phyloP scores from a whole-genome alignment of 1,140 invertebrate genomes.

The Penaeus indicus region DNA sequence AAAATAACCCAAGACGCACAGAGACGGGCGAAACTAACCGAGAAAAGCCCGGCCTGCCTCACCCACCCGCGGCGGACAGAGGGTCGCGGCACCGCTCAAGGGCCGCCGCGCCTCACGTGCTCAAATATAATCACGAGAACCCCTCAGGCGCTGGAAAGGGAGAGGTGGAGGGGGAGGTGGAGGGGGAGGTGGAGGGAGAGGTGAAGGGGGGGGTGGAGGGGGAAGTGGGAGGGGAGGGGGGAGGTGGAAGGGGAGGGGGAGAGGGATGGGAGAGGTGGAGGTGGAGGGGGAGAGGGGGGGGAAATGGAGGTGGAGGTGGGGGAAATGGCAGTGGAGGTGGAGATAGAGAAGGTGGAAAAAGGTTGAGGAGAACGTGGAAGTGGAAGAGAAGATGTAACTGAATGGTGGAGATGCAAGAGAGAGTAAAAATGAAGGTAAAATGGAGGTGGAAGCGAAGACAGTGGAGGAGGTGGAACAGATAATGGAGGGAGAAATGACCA shows the following conservation, averaged over 20 bases:
- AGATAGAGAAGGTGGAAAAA: not conserved
- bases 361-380: not conserved
- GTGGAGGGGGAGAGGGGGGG: not conserved
- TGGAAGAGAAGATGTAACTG: too few species aligned
- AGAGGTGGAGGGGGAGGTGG: not conserved
- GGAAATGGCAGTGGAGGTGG: too few species aligned
- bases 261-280: not conserved
- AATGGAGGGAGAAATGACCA: not conserved
- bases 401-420: not conserved
- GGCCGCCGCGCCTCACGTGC: too few species aligned
- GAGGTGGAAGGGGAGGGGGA: not conserved
- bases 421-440: too few species aligned
- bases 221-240: not conserved
- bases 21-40: not conserved
- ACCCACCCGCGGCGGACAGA: too few species aligned
- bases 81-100: too few species aligned
- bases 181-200: not conserved
- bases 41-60: too few species aligned
- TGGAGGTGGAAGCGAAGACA: not conserved
- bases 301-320: not conserved
- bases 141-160: not conserved
- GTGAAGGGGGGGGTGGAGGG: not conserved
- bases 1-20: not conserved
- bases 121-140: too few species aligned
- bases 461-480: not conserved